Conservation (phyloP, 2,113 vertebrate species). For the Oryzias curvinotus region DNA sequence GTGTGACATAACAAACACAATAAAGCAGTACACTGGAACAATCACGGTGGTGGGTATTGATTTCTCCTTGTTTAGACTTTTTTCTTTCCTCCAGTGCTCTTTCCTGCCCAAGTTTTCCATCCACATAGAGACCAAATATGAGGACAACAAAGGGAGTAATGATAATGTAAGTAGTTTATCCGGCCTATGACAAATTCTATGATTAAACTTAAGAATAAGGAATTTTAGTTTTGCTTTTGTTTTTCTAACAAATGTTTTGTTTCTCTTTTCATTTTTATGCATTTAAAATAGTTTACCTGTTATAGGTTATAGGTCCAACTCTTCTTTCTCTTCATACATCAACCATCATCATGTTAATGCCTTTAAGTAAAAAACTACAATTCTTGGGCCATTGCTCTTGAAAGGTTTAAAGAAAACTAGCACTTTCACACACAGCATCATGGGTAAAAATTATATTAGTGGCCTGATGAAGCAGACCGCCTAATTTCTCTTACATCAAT, state of each 20-base stretch:
- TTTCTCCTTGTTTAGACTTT: slow-evolving; percentile 10
- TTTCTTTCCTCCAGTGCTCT: slow-evolving; percentile 58
- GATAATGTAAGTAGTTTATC: slow-evolving; percentile 61
- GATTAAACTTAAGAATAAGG: neutral
- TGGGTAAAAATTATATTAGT: too few species aligned
- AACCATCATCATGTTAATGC: neutral
- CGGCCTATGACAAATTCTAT: neutral
- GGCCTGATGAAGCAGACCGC: too few species aligned
- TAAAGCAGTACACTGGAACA: slow-evolving; percentile 1
- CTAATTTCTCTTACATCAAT: too few species aligned
- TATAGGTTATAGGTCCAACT: slow-evolving; percentile 4
- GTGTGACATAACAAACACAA: slow-evolving; percentile 2
- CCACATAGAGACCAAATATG: slow-evolving; percentile 75
- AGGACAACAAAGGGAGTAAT: slow-evolving; percentile 74
- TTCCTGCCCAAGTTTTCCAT: slow-evolving; percentile 76
- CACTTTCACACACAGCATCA: neutral
- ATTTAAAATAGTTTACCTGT: neutral
- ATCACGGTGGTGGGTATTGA: neutral
- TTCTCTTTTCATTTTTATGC: neutral
- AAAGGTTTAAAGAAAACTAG: neutral
- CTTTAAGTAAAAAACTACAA: neutral
- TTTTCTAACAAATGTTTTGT: neutral
- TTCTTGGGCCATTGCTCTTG: slow-evolving; percentile 5
- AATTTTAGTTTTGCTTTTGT: neutral
- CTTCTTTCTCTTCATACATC: neutral